Conservation (phyloP, 2,113 vertebrate species). For the Bubo scandiacus region DNA sequence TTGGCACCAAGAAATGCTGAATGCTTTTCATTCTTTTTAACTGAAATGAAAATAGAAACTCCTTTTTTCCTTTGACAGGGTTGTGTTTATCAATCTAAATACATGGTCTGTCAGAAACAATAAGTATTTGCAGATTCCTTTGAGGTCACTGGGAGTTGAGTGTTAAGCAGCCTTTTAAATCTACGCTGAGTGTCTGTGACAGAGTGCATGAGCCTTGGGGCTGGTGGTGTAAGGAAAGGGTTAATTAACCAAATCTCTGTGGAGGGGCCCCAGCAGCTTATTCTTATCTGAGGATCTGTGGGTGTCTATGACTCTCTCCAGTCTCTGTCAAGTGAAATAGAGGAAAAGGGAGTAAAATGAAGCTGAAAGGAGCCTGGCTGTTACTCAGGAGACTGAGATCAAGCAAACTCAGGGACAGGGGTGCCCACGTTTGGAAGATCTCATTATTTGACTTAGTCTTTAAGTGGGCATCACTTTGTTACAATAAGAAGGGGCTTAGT, state of each 20-base stretch:
- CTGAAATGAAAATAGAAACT: not conserved
- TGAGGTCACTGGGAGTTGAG: constrained; percentile 31
- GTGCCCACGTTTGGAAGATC: not conserved
- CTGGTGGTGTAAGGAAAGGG: not conserved
- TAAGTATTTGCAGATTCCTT: constrained; percentile 43
- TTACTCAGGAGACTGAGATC: not conserved
- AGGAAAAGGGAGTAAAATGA: not conserved
- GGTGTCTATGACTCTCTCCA: constrained; percentile 55
- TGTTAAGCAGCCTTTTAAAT: constrained; percentile 15
- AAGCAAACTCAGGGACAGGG: not conserved
- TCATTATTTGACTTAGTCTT: not conserved
- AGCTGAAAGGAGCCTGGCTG: not conserved
- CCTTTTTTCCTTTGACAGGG: not conserved
- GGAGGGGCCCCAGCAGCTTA: not conserved
- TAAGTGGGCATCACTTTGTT: not conserved
- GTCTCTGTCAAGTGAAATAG: constrained; percentile 27
- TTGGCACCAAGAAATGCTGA: constrained; percentile 3
- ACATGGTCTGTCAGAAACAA: constrained; percentile 23
- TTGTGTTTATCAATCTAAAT: constrained; percentile 23
- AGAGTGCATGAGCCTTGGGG: constrained; percentile 27
- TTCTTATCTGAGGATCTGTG: not conserved
- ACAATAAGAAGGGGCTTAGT: not conserved
- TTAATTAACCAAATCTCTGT: not conserved
- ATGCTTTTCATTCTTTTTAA: constrained; percentile 26
- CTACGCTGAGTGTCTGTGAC: constrained; percentile 28